These are phyloP conservation scores for Dunckerocampus dactyliophorus DNA, from an alignment of 2,113 vertebrate genomes.

Conservation along the genomic window DNA sequence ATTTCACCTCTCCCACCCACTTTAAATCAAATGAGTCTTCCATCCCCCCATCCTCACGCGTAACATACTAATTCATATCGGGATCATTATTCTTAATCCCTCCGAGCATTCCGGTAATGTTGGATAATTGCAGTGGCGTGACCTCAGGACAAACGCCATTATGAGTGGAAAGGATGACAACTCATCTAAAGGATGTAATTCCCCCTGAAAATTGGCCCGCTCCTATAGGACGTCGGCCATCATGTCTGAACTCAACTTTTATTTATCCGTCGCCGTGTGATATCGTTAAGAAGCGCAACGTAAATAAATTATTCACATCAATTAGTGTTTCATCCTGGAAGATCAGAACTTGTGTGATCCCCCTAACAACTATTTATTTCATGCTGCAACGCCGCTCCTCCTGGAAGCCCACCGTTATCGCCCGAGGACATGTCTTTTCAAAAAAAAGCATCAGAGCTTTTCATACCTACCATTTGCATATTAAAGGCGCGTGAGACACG, in stretches of 20 bases:
- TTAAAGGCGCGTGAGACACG: constrained; percentile 78
- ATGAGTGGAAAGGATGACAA: constrained; percentile 60
- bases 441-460: constrained; percentile 91
- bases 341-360: constrained; percentile 86
- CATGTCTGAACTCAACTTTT: constrained; percentile 66
- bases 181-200: constrained; percentile 58
- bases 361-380: constrained; percentile 95
- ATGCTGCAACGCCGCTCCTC: constrained; percentile 82
- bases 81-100: constrained; percentile 60
- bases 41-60: constrained; percentile 4
- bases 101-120: constrained; percentile 63
- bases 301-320: constrained; percentile 78
- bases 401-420: constrained; percentile 81
- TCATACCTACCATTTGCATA: constrained; percentile 91
- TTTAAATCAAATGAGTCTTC: background rate
- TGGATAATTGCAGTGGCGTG: constrained; percentile 67
- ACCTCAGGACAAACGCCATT: constrained; percentile 68
- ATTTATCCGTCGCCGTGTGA: constrained; percentile 70
- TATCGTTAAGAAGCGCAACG: constrained; percentile 74
- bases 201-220: constrained; percentile 64
- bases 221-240: constrained; percentile 28
- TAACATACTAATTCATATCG: constrained; percentile 46
- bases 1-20: constrained; percentile 1
- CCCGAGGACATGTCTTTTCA: constrained; percentile 90
- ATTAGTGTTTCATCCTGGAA: constrained; percentile 88